Percentiles rank a stretch among this genome's conserved stretches.
Evolutionary conservation across 2,888 invertebrate species (phyloP).

Genomic region (Keiferia lycopersicella): DNA sequence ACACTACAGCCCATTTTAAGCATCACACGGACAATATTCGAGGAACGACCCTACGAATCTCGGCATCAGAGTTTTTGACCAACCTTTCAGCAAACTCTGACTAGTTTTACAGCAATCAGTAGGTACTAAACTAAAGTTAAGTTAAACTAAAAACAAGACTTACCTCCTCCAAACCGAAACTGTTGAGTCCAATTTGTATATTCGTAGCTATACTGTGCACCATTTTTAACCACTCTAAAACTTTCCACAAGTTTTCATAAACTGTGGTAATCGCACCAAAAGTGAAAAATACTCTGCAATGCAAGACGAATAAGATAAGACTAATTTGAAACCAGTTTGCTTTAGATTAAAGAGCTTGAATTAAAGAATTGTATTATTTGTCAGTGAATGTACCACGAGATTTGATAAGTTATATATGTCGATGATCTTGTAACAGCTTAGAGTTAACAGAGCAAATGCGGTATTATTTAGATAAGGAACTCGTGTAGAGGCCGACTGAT

Average conservation of each 20-base stretch:
- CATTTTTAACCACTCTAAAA: conserved; percentile 40
- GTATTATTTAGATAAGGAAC: background rate
- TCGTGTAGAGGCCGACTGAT: background rate
- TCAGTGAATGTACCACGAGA: too few relatives aligned
- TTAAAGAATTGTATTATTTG: background rate
- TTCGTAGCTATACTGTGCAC: conserved; percentile 44
- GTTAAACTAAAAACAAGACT: too few relatives aligned
- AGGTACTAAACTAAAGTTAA: too few relatives aligned
- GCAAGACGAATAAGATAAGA: background rate
- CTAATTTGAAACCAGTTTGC: background rate
- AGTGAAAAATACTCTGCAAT: background rate
- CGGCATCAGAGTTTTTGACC: too few relatives aligned
- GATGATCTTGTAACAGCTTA: background rate
- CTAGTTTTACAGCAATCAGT: too few relatives aligned
- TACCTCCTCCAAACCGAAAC: conserved; percentile 37
- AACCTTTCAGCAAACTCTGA: too few relatives aligned
- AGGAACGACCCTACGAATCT: too few relatives aligned
- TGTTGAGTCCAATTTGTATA: conserved; percentile 53
- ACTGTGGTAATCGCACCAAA: background rate
- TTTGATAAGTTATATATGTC: background rate
- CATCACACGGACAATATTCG: too few relatives aligned
- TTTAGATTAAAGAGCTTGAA: background rate
- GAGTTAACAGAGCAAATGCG: background rate
- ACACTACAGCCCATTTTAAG: too few relatives aligned
- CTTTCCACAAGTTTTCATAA: background rate